Percentiles rank a stretch among this genome's conserved stretches.
Evolutionary conservation across 2,888 invertebrate species (phyloP).

Genomic region (Netelia fuscicornis): DNA sequence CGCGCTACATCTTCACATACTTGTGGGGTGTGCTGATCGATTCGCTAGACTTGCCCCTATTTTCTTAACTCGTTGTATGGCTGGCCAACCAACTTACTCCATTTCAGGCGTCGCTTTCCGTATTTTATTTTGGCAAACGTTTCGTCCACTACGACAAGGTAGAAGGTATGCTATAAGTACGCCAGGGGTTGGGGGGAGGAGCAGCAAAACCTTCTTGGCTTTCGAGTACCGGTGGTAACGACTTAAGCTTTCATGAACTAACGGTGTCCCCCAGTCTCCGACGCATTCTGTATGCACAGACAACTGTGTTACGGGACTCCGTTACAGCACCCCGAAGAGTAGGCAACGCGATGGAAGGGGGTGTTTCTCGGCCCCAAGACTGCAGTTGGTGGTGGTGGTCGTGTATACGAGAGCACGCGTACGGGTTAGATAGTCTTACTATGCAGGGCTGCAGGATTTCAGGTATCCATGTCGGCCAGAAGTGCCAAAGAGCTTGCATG

Average conservation of each 20-base stretch:
- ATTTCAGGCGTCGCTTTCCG: constrained; percentile 7
- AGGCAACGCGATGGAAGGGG: constrained; percentile 33
- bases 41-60: background rate
- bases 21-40: constrained; percentile 14
- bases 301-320: constrained; percentile 83
- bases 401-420: constrained; percentile 7
- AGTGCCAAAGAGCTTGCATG: constrained; percentile 28
- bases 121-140: constrained; percentile 39
- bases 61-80: background rate
- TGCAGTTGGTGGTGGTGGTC: constrained; percentile 24
- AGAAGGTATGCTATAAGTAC: constrained; percentile 67
- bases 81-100: constrained; percentile 2
- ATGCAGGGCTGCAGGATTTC: constrained; percentile 72
- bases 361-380: constrained; percentile 12
- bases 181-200: background rate
- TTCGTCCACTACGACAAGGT: constrained; percentile 26
- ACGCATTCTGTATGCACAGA: constrained; percentile 81
- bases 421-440: constrained; percentile 68
- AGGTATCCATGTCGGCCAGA: constrained; percentile 40
- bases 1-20: constrained; percentile 6
- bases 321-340: constrained; percentile 78
- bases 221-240: constrained; percentile 53
- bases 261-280: constrained; percentile 35
- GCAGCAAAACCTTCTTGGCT: constrained; percentile 40
- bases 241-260: constrained; percentile 81